Base-by-base conservation (phyloP, 2,888 invertebrate species). In the Chouioia cunea region DNA sequence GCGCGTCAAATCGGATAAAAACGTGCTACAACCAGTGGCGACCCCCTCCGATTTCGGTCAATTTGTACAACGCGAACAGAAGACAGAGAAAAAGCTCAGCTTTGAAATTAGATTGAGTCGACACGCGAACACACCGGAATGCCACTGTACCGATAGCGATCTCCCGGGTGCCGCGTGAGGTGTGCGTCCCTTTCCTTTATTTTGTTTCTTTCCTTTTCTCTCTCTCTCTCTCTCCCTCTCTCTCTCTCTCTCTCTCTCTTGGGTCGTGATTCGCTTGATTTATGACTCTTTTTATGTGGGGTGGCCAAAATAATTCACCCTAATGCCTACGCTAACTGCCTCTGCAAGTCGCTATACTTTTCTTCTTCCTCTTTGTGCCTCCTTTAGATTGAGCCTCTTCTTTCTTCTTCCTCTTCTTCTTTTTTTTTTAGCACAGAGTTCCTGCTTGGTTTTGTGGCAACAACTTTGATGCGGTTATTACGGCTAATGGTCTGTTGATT, bases 301-400 rank as follows among this genome's bases (percentile, higher is more conserved):
- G 78, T 80, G 78, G 79, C 81, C 82, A 77, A 79, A 83, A 84
- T 84, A 83, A 83, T 84, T 84, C 83, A 84, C 82, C 83, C 83
- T 84, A 83, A 84, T 84, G 81, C 81, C 77, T 78, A 76, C 79
- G 81, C 83, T 83, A 83, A 84, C 83, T 83, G 83, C 81, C 79
- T 75, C 75, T 76, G 77, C 77, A 77, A 75, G 76, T 77, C 70
- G 76, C 70, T 74, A 71, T 67, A 74, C 73, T 71, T 67, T 63
- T 73, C 69, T 60, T 72, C 59, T 66, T 65, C 53, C 53, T 54
- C 57, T 56, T 27, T 36, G 36, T 36, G 36, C 22, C 27, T 58
- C 43, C 16, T 8, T 2, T n/a, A 15, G 46, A 0, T 59, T 10
- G n/a, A 36, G 36, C 23, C 36, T 36, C 36, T 43, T 6, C n/a